Conservation (phyloP, 2,888 invertebrate species). For the Disparrhopalites patrizii region DNA sequence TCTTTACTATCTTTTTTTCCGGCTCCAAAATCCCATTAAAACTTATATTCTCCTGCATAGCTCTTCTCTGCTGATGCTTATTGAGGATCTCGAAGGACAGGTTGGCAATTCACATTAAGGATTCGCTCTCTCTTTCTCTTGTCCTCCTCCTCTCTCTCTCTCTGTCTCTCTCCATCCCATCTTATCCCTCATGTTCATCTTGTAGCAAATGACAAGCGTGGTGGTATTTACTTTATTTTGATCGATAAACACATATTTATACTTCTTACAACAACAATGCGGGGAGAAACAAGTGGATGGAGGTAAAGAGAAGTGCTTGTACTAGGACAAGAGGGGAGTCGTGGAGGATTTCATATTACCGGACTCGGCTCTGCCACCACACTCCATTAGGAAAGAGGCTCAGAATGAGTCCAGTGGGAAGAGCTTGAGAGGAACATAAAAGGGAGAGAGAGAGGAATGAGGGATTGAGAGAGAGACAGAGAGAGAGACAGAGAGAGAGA, state of each 20-base stretch:
- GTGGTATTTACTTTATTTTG: slow-evolving; percentile 6
- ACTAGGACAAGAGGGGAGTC: not conserved
- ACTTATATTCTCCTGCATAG: too few species aligned
- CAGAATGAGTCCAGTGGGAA: too few species aligned
- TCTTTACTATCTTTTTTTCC: too few species aligned
- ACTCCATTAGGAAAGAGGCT: too few species aligned
- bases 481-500: not conserved
- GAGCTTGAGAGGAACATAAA: too few species aligned
- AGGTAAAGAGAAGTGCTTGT: not conserved
- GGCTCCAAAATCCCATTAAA: too few species aligned
- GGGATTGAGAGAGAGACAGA: too few species aligned
- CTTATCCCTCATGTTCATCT: not conserved
- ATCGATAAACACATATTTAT: slow-evolving; percentile 6
- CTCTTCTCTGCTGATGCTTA: too few species aligned
- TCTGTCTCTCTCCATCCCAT: not conserved
- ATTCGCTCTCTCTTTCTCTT: not conserved
- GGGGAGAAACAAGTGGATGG: not conserved
- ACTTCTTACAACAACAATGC: not conserved
- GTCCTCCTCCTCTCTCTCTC: not conserved
- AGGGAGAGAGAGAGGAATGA: too few species aligned
- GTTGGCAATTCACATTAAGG: too few species aligned
- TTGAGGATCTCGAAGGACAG: too few species aligned
- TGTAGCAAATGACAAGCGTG: not conserved
- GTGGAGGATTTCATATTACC: not conserved
- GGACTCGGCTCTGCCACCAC: too few species aligned